Conservation (phyloP, 2,797 vertebrate species). For the Tragelaphus eurycerus region DNA sequence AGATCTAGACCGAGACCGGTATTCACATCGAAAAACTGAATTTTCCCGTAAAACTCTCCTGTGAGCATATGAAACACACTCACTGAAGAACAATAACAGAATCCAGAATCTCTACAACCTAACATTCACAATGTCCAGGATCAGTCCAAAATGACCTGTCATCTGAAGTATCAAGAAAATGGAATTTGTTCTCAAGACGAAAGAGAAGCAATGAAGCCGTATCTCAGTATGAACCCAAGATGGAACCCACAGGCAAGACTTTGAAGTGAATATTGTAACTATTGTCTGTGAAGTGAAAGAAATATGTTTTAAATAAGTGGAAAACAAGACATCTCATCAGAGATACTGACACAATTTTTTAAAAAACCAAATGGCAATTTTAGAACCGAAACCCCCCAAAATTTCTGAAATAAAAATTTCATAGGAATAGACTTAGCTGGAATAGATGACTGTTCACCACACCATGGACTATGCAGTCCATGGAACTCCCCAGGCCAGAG, state of each 20-base stretch:
- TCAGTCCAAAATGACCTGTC: neutral
- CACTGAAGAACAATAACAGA: neutral
- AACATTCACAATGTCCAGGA: neutral
- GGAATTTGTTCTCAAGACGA: neutral
- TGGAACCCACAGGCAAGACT: neutral
- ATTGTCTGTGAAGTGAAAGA: neutral
- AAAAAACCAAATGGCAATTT: neutral
- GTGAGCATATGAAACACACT: neutral
- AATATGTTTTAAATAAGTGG: neutral
- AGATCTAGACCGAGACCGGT: neutral
- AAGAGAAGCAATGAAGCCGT: neutral
- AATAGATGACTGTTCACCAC: neutral
- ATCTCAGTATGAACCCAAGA: neutral
- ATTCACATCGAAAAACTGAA: neutral
- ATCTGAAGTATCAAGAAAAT: neutral
- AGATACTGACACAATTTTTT: neutral
- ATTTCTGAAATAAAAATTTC: neutral
- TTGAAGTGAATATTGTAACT: neutral
- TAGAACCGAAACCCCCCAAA: neutral
- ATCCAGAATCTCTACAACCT: neutral
- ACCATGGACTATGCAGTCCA: neutral
- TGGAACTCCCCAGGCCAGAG: neutral
- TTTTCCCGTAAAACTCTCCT: neutral
- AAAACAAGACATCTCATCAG: neutral
- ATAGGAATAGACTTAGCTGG: neutral